Conservation (phyloP, 2,888 invertebrate species). For the Spilarctia lutea region DNA sequence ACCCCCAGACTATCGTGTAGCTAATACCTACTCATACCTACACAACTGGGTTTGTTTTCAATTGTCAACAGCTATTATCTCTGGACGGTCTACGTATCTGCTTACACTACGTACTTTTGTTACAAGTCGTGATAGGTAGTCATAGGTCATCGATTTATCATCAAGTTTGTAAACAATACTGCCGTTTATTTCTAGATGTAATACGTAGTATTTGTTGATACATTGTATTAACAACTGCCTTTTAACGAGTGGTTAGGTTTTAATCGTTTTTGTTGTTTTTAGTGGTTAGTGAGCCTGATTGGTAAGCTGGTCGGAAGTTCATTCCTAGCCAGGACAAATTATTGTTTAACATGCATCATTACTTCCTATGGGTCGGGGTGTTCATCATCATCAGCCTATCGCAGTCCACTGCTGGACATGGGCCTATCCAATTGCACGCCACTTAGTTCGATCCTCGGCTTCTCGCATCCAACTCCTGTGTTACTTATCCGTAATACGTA, state of each 20-base stretch:
- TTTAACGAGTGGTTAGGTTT: not conserved
- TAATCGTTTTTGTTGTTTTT: not conserved
- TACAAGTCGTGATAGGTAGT: conserved; percentile 34
- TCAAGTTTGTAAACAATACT: conserved; percentile 11
- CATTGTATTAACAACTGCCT: not conserved
- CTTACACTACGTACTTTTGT: conserved; percentile 24
- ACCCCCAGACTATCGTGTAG: conserved; percentile 7
- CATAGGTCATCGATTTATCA: conserved; percentile 47
- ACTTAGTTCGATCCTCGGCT: no score
- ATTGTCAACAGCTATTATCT: conserved; percentile 20
- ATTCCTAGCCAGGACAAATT: no score
- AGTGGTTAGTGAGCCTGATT: no score
- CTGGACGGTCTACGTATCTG: conserved; percentile 26
- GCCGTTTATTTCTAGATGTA: not conserved
- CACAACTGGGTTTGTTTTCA: conserved; percentile 42
- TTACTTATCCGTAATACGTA: no score
- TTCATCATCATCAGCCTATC: no score
- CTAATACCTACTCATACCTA: conserved; percentile 25
- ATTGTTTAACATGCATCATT: no score
- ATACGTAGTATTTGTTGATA: conserved; percentile 7
- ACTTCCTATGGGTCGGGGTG: no score
- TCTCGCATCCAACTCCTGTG: no score
- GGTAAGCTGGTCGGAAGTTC: no score
- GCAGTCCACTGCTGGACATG: no score
- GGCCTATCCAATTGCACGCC: no score